Evolutionary conservation across 2,113 vertebrate species (phyloP).

Genomic region (Channa argus): DNA sequence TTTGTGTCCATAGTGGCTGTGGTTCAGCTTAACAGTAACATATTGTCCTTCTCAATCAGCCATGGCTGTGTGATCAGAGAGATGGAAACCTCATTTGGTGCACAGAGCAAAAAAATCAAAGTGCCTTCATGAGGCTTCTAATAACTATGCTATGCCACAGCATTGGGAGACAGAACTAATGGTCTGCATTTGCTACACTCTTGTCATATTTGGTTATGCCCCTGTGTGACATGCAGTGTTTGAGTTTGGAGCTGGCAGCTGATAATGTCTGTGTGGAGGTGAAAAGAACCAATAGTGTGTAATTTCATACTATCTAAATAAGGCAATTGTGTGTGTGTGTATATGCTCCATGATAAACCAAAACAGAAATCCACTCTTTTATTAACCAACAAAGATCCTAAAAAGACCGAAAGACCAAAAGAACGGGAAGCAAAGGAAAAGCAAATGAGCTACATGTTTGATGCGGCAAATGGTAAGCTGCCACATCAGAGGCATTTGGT

Average conservation of each 20-base stretch:
- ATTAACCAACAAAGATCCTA: not conserved
- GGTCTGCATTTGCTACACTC: conserved; percentile 48
- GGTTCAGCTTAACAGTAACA: conserved; percentile 59
- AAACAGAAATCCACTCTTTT: not conserved
- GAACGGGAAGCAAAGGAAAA: not conserved
- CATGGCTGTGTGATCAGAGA: conserved; percentile 56
- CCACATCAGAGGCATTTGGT: conserved; percentile 36
- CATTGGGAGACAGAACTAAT: conserved; percentile 50
- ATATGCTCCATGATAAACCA: not conserved
- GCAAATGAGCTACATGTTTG: conserved; percentile 10
- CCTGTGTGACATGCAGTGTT: conserved; percentile 11
- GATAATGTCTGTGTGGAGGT: not conserved
- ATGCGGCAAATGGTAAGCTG: conserved; percentile 3
- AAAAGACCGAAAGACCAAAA: not conserved
- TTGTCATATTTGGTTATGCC: conserved; percentile 33
- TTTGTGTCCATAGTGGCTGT: conserved; percentile 48
- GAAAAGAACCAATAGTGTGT: conserved; percentile 9
- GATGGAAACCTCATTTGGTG: conserved; percentile 45
- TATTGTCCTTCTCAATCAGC: conserved; percentile 67
- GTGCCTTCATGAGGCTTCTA: conserved; percentile 53
- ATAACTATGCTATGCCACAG: conserved; percentile 59
- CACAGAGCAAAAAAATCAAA: conserved; percentile 58
- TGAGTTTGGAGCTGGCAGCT: conserved; percentile 8
- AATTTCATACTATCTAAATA: conserved; percentile 18
- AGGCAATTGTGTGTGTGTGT: conserved; percentile 4